Conservation (phyloP, 2,797 vertebrate genomes). For the Morus bassanus region DNA sequence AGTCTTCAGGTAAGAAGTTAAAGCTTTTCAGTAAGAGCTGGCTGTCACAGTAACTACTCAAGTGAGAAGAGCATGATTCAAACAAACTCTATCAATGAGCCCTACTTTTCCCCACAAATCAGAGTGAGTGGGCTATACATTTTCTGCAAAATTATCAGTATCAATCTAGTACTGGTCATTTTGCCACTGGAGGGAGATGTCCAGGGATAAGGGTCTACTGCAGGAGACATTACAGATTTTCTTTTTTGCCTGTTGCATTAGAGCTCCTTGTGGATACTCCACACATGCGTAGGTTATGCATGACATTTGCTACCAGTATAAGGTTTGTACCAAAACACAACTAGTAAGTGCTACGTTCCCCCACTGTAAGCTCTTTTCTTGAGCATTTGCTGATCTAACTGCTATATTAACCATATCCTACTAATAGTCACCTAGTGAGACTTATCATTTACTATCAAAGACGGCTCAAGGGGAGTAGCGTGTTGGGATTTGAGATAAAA, state of each 20-base stretch:
- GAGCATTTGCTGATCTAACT: background rate
- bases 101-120: background rate
- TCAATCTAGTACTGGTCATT: background rate
- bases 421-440: background rate
- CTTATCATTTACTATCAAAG: background rate
- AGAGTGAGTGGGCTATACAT: background rate
- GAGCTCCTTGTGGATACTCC: background rate
- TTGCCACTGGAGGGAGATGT: background rate
- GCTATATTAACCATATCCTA: background rate
- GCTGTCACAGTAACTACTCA: background rate
- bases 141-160: background rate
- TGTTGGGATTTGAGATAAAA: background rate
- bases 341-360: background rate
- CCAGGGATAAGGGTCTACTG: background rate
- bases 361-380: rapidly evolving
- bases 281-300: background rate
- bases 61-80: background rate
- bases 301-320: background rate
- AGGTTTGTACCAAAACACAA: background rate
- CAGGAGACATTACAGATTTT: background rate
- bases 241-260: background rate
- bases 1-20: background rate
- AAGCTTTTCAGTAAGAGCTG: background rate
- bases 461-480: background rate
- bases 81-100: background rate